Evolutionary conservation across 1,140 invertebrate genomes (phyloP).

Genomic region (Hyphantria cunea): DNA sequence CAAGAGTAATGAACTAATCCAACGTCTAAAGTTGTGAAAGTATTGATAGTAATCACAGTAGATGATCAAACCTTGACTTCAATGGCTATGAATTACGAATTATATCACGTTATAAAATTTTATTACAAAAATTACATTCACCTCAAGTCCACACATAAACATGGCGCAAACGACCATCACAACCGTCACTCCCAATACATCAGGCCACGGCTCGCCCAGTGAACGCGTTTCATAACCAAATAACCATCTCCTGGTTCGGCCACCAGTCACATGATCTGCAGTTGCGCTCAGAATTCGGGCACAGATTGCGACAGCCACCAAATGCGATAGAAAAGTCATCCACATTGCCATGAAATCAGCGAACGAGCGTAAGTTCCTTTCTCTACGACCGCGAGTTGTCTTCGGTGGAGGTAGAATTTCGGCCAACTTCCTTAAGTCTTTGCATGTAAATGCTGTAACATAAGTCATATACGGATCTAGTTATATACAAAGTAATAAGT

Average conservation of each 20-base stretch:
- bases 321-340: slow-evolving; percentile 83
- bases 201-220: slow-evolving; percentile 86
- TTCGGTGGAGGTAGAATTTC: slow-evolving; percentile 66
- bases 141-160: slow-evolving; percentile 87
- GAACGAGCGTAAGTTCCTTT: slow-evolving; percentile 68
- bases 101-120: slow-evolving; percentile 19
- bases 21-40: no score
- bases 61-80: background rate
- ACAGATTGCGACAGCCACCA: slow-evolving; percentile 84
- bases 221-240: slow-evolving; percentile 82
- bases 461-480: background rate
- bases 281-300: slow-evolving; percentile 85
- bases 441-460: slow-evolving; percentile 67
- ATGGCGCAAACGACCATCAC: slow-evolving; percentile 85
- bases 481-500: no score
- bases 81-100: slow-evolving; percentile 1
- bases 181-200: slow-evolving; percentile 86
- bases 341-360: slow-evolving; percentile 83
- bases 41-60: background rate
- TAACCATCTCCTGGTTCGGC: slow-evolving; percentile 82
- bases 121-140: slow-evolving; percentile 47
- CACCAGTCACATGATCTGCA: slow-evolving; percentile 85
- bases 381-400: slow-evolving; percentile 66
- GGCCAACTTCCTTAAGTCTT: slow-evolving; percentile 63
- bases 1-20: no score